Evolutionary conservation across 2,888 invertebrate species (phyloP).

Genomic region (Chloromyia formosa): DNA sequence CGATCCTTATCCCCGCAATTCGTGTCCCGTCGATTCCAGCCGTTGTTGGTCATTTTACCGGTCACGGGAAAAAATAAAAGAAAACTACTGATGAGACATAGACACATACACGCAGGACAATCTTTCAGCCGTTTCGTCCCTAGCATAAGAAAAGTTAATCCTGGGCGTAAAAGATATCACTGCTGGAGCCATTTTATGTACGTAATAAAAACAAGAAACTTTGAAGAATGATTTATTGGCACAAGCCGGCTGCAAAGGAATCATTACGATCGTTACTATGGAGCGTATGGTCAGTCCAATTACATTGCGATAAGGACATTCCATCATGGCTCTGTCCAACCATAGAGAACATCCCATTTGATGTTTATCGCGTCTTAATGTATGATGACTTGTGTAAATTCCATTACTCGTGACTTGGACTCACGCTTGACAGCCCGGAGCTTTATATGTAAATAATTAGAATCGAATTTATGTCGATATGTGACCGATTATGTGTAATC

Average conservation of each 20-base stretch:
- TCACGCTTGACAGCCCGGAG: background rate
- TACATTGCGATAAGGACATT: constrained; percentile 26
- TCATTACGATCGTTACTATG: constrained; percentile 2
- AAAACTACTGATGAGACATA: background rate
- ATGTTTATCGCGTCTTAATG: constrained; percentile 25
- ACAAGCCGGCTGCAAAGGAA: background rate
- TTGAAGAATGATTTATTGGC: constrained; percentile 39
- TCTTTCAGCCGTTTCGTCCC: too few species aligned
- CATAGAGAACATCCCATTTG: constrained; percentile 4
- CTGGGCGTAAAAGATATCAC: constrained; percentile 15
- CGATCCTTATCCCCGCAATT: too few species aligned
- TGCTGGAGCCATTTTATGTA: background rate
- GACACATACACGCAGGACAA: background rate
- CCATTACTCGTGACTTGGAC: background rate
- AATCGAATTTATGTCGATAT: constrained; percentile 37
- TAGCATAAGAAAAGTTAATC: constrained; percentile 31
- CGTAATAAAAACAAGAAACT: constrained; percentile 24
- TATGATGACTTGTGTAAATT: constrained; percentile 28
- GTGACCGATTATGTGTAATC: constrained; percentile 28
- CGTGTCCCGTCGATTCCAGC: too few species aligned
- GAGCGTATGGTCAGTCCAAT: constrained; percentile 16
- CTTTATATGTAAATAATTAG: constrained; percentile 34
- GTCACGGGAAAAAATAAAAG: background rate
- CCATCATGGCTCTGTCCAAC: background rate
- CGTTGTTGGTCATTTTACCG: background rate